phyloP scores from a whole-genome alignment of 2,797 vertebrate genomes.

The Okamejei kenojei region DNA sequence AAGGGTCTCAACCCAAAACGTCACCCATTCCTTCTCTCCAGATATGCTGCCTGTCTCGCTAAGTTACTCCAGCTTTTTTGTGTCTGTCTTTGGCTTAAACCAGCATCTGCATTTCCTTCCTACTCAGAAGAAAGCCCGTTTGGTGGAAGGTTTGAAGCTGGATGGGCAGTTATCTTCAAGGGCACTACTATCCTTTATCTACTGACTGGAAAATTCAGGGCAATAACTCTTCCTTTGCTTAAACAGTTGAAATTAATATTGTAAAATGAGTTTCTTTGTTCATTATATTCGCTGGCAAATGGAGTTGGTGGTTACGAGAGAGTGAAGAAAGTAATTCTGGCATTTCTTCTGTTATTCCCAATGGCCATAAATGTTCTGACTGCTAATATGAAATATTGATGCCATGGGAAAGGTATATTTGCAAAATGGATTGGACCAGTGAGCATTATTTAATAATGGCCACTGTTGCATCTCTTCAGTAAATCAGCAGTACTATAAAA shows the following conservation, averaged over 20 bases:
- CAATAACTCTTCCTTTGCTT: not conserved
- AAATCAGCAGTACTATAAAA: constrained; percentile 2
- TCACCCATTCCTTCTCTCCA: too few species aligned
- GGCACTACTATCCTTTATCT: too few species aligned
- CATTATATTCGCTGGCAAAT: not conserved
- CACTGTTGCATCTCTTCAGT: not conserved
- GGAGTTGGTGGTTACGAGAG: not conserved
- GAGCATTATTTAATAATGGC: not conserved
- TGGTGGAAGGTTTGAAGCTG: too few species aligned
- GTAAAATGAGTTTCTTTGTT: not conserved
- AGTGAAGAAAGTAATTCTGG: not conserved
- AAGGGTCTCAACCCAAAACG: too few species aligned
- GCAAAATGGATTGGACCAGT: not conserved
- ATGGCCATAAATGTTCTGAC: not conserved
- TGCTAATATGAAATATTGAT: not conserved
- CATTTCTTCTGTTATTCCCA: constrained; percentile 26
- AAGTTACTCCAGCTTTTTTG: too few species aligned
- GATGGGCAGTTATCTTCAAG: too few species aligned
- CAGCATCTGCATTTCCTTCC: too few species aligned
- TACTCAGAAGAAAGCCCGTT: too few species aligned
- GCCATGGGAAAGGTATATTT: not conserved
- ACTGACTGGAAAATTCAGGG: too few species aligned
- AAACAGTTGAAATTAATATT: not conserved
- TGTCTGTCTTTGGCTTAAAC: too few species aligned
- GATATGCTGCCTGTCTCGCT: too few species aligned